These are phyloP conservation scores for Pseudolycoriella hygida DNA, from an alignment of 2,888 invertebrate species.

Conservation along the genomic window DNA sequence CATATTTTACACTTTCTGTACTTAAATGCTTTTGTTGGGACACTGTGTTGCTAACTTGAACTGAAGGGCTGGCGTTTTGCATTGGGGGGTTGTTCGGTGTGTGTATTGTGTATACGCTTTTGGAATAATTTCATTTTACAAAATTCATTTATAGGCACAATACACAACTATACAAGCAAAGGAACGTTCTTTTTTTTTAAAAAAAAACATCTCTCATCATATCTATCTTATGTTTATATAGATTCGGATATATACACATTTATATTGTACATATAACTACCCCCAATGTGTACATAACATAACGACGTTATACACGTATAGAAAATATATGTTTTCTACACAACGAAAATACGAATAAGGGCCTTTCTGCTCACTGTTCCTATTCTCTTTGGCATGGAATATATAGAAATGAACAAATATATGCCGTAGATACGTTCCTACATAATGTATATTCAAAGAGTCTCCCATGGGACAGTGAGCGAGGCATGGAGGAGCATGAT, in stretches of 20 bases:
- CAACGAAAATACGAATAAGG: no score
- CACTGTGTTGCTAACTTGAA: neutral
- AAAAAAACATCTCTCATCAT: neutral
- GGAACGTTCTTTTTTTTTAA: no score
- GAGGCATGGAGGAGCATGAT: neutral
- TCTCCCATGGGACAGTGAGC: neutral
- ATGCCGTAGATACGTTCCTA: neutral
- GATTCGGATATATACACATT: neutral
- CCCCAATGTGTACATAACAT: neutral
- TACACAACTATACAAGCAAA: no score
- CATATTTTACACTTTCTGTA: conserved; percentile 1
- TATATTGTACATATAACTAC: neutral
- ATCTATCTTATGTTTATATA: neutral
- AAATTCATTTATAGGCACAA: neutral
- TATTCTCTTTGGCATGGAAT: no score
- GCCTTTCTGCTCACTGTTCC: no score
- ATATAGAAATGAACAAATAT: no score
- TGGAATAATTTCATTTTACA: conserved; percentile 1
- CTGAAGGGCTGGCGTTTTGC: neutral
- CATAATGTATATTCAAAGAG: neutral
- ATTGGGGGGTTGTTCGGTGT: neutral
- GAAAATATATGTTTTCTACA: no score
- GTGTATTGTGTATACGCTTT: neutral
- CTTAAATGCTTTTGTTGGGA: conserved; percentile 1
- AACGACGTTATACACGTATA: no score